A percentile compares a stretch with the other conserved stretches of the same genome.
Conservation (phyloP, 2,113 vertebrate genomes). For the Phalacrocorax brasilianus region DNA sequence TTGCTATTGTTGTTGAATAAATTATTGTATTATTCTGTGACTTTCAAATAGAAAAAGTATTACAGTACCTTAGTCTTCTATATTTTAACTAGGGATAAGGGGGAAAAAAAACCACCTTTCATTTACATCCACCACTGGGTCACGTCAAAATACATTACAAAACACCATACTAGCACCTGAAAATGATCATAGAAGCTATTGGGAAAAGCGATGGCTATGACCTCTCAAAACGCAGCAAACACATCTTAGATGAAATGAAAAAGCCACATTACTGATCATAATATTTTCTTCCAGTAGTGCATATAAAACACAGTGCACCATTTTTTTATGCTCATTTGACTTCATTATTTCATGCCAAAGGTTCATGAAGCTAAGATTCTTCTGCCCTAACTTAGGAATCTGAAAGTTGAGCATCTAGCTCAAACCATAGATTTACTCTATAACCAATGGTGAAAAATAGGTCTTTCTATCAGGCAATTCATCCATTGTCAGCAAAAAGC, state of each 20-base stretch:
- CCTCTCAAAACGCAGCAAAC: neutral
- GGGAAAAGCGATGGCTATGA: neutral
- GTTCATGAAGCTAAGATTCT: neutral
- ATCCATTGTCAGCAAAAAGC: neutral
- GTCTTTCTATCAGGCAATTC: neutral
- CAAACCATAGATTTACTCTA: neutral
- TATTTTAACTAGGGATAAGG: neutral
- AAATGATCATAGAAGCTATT: neutral
- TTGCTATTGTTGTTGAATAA: neutral
- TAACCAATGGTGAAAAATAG: neutral
- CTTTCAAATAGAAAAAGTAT: neutral
- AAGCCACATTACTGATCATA: neutral
- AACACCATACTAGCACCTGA: neutral
- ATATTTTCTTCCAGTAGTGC: neutral
- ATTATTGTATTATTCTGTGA: neutral
- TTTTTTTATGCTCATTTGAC: neutral
- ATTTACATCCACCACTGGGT: neutral
- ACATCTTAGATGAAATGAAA: neutral
- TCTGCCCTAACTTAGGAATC: neutral
- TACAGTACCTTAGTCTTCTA: neutral
- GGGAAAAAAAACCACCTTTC: accelerated
- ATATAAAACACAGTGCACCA: neutral
- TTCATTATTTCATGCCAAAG: neutral
- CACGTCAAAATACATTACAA: neutral
- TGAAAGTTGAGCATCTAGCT: neutral